These are phyloP conservation scores for Leptinotarsa texana DNA, from an alignment of 1,140 invertebrate genomes.

Conservation along the genomic window DNA sequence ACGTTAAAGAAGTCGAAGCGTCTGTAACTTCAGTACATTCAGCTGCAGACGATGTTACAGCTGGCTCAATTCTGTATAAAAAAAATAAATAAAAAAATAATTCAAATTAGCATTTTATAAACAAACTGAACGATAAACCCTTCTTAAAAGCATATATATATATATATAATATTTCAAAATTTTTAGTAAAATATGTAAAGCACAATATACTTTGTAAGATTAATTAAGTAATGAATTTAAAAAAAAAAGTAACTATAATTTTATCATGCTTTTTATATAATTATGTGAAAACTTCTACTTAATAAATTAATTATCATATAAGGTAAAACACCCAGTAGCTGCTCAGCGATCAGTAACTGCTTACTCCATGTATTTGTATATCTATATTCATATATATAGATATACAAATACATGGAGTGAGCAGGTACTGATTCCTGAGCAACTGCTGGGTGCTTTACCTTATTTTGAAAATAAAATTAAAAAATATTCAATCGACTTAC, in stretches of 20 bases:
- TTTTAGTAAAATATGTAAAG: constrained; percentile 10
- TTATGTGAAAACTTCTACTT: constrained; percentile 11
- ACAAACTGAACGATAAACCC: constrained; percentile 11
- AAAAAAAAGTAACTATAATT: constrained; percentile 13
- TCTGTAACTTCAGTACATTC: constrained; percentile 5
- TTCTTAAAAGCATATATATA: constrained; percentile 9
- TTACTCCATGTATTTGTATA: background rate
- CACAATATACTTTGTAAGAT: constrained; percentile 12
- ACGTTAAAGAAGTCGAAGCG: background rate
- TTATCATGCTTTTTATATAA: constrained; percentile 7
- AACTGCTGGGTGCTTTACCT: constrained; percentile 7
- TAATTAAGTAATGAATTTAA: background rate
- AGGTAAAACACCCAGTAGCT: constrained; percentile 9
- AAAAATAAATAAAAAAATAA: constrained; percentile 10
- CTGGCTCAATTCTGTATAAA: constrained; percentile 11
- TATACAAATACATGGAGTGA: background rate
- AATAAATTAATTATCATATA: constrained; percentile 10
- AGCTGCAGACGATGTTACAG: constrained; percentile 3
- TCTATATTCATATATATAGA: too few species aligned
- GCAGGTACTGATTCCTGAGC: background rate
- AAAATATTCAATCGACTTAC: constrained; percentile 11
- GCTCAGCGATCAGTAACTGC: constrained; percentile 10
- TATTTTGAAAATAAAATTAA: constrained; percentile 8
- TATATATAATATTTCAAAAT: background rate
- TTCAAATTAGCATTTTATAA: background rate